Evolutionary conservation across 2,113 vertebrate genomes (phyloP), one percentile per base, ranked within the genome.

Genomic region (Catagonus wagneri): DNA sequence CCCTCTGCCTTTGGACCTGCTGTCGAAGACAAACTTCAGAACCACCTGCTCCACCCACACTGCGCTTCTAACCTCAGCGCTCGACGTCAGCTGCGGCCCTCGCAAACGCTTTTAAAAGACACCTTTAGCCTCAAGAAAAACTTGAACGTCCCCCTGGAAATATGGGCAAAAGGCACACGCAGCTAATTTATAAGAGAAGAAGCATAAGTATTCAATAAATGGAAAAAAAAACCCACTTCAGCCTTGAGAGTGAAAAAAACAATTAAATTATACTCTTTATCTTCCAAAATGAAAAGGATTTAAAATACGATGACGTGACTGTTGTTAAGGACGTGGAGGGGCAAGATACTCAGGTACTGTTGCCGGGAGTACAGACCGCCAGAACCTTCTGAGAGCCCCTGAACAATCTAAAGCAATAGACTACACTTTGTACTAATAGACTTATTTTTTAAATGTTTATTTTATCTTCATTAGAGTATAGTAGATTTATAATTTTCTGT

Each of bases 211-310:
- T 58, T 94, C 63, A 85, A 86, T 92, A 93, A 91, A 60, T 66
- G 29, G 34, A 20, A 29, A 2, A 88, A 54, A 66, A 81, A 61
- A 60, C 2, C 69, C 75, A 69, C 52, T 32, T 95, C 61, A 92
- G 68, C 23, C 58, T 68, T 83, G 68, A 76, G 34, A 79, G 69
- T 50, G 88, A 89, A 95, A 90, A 86, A 86, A 88, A 54, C 71
- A 93, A 81, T 93, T 87, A 68, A 75, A 56, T 58, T 71, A 90
- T n/a, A 72, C 20, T 65, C 16, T 89, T 71, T 68, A 90, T 87
- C 68, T 96, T 92, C 27, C 6, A 84, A 83, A 96, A 92, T 80
- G 63, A 63, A 84, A 79, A 92, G 34, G 17, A 81, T 66, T 96
- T 87, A 94, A 90, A 75, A 71, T 75, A 56, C 4, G 14, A 83